phyloP scores from a whole-genome alignment of 1,140 invertebrate genomes.

The Eriocheir sinensis region DNA sequence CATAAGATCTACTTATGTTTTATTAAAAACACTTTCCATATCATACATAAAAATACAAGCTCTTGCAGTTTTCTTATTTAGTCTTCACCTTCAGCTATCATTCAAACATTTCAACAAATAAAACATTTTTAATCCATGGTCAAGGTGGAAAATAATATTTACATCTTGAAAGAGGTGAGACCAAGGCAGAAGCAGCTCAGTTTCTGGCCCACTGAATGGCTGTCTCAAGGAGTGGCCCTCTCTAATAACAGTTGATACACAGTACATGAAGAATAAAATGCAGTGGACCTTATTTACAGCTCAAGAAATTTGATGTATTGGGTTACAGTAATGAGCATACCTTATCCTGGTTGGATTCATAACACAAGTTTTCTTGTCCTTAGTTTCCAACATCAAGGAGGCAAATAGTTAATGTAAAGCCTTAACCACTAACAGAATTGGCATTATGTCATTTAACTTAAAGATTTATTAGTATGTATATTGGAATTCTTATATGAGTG shows the following conservation, averaged over 20 bases:
- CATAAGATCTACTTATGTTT: constrained; percentile 63
- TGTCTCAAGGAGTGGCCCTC: neutral
- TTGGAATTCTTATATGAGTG: no score
- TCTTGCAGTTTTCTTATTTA: constrained; percentile 65
- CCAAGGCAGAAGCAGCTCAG: constrained; percentile 37
- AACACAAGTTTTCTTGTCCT: neutral
- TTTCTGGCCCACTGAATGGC: neutral
- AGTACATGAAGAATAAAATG: neutral
- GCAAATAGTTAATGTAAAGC: neutral
- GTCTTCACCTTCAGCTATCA: constrained; percentile 69
- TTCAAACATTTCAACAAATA: constrained; percentile 60
- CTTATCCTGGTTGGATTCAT: neutral
- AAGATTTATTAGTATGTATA: neutral
- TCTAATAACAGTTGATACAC: no score
- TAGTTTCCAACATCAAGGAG: neutral
- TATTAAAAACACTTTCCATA: constrained; percentile 74
- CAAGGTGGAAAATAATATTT: constrained; percentile 68
- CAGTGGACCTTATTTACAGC: neutral
- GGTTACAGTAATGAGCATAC: neutral
- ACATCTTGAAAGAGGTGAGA: constrained; percentile 59
- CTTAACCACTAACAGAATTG: constrained; percentile 48
- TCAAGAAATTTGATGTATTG: neutral
- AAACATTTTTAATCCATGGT: constrained; percentile 59
- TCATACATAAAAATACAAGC: constrained; percentile 75
- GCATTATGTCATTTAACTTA: constrained; percentile 4